Base-by-base conservation (phyloP, 1,140 invertebrate species). In the Drosophila nebulosa region DNA sequence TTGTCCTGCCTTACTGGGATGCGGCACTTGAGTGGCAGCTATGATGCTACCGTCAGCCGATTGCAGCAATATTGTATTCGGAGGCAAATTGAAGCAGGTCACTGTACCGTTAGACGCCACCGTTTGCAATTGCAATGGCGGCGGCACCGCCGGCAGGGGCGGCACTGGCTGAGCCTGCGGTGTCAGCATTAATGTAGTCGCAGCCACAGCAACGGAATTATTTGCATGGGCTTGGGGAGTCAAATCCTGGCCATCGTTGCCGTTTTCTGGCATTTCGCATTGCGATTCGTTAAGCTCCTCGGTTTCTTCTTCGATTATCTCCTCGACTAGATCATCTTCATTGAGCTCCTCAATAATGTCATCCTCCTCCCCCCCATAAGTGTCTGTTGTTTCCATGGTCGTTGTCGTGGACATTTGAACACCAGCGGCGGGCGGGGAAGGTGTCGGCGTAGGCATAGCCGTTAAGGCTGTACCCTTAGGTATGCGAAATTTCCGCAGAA, bases 401-500 rank as follows among this genome's bases (percentile, higher is more conserved):
- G 59, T 51, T 14, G 66, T 51, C 39, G 12, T 35, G 26, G 32
- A 64, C 57, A 16, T 60, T 70, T 46, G 39, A 30, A 70, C 64
- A n/a, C 53, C 58, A 0, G 57, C 69, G 2, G 57, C 66, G 3
- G 78, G 86, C 1, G 86, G 86, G n/a, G 86, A 88, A 2, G 86
- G 81, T 7, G 84, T 89, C 0, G 86, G 76, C n/a, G 86, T 90
- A 5, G 86, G 84, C 83, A 88, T 88, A 51, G 83, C 85, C 7
- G 89, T 90, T 21, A 90, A 46, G 1, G 89, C 89, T 2, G 90
- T 90, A 22, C 89, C 89, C 26, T 90, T 90, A 24, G 89, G 89
- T 72, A 90, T 90, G 63, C 89, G 89, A 46, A 90, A 90, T 61
- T 90, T 90, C 10, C 90, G 85, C 24, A 90, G 53, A 35, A 90